phyloP scores from a whole-genome alignment of 2,888 invertebrate species.

The Lagria hirta region DNA sequence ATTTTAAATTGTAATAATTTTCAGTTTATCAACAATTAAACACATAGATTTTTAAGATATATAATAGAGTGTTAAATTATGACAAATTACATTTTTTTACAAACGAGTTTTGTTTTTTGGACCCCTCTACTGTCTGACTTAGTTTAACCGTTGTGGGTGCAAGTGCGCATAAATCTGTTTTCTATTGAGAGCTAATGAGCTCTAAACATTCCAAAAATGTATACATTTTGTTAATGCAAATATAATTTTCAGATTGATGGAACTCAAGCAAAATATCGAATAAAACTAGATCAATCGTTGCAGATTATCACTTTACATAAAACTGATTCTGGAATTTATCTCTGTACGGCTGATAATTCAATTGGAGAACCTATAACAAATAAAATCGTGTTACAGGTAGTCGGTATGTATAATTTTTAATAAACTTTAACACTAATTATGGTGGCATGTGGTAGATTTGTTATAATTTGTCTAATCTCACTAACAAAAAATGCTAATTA shows the following conservation, averaged over 20 bases:
- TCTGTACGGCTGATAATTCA: constrained; percentile 82
- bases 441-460: constrained; percentile 12
- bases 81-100: too few relatives aligned
- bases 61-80: too few relatives aligned
- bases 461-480: constrained; percentile 17
- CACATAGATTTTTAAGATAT: too few relatives aligned
- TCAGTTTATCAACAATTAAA: too few relatives aligned
- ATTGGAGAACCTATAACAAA: constrained; percentile 68
- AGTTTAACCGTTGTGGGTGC: too few relatives aligned
- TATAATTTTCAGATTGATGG: constrained; percentile 74
- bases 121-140: too few relatives aligned
- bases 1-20: too few relatives aligned
- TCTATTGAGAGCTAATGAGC: too few relatives aligned
- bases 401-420: constrained; percentile 61
- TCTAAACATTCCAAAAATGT: too few relatives aligned
- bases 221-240: too few relatives aligned
- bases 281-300: constrained; percentile 68
- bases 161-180: too few relatives aligned
- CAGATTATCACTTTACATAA: constrained; percentile 80
- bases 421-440: background rate
- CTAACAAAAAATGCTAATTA: constrained; percentile 26
- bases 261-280: constrained; percentile 69
- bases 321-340: constrained; percentile 82
- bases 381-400: constrained; percentile 70
- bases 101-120: too few relatives aligned